phyloP scores from a whole-genome alignment of 1,140 invertebrate species.

The Pemphigus obesinymphae region DNA sequence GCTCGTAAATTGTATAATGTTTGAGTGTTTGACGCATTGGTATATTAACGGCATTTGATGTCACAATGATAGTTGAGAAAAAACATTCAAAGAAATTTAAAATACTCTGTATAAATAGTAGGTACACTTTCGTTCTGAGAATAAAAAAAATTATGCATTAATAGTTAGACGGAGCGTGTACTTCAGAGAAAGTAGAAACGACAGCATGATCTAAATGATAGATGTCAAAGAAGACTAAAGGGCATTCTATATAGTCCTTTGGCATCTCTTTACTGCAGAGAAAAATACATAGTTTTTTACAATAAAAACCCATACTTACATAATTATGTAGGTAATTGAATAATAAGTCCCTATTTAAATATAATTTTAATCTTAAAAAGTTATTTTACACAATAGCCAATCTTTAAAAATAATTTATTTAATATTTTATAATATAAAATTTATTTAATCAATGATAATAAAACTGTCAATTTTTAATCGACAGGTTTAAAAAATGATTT shows the following conservation, averaged over 20 bases:
- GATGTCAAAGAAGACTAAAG: background rate
- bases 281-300: background rate
- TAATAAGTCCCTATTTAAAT: too few relatives aligned
- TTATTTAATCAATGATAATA: background rate
- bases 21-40: too few relatives aligned
- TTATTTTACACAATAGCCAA: background rate
- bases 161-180: background rate
- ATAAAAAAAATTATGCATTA: background rate
- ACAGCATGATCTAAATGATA: background rate
- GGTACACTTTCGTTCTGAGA: background rate
- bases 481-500: background rate
- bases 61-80: too few relatives aligned
- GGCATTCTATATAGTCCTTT: background rate
- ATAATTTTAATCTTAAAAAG: background rate
- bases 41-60: too few relatives aligned
- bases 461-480: background rate
- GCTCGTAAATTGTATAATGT: too few relatives aligned
- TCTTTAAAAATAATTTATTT: background rate
- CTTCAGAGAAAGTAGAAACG: background rate
- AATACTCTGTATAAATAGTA: background rate
- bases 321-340: background rate
- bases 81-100: too few relatives aligned
- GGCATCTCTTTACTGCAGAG: background rate
- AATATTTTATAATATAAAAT: background rate
- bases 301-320: background rate